Base-by-base conservation (phyloP, 2,113 vertebrate genomes). In the Strix aluco region DNA sequence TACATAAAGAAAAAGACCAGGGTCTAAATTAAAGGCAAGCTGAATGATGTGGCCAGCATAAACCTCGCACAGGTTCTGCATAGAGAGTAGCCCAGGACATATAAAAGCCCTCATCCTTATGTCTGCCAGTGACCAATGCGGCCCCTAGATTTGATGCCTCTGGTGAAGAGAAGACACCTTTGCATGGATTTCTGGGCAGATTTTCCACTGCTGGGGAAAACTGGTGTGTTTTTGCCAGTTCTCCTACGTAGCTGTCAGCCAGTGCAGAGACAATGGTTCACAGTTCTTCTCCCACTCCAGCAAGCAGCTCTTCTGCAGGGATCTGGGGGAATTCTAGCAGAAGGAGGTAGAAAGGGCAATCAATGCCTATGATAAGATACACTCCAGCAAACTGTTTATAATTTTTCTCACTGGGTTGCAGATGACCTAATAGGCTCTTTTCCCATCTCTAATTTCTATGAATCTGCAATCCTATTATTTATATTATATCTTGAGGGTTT, bases 381-480 rank as follows among this genome's bases (percentile, higher is more conserved):
- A 90, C 90, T 93, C 79, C 75, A 96, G 75, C 34, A 96, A 95
- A 78, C 82, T 73, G 79, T 66, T 95, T 66, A 78, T 84, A 86
- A 86, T 95, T 95, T 91, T 83, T 89, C 93, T 96, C 92, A 61
- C 80, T 87, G 38, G 90, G 81, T 54, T 80, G 47, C 80, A 87
- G 87, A 81, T 96, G 92, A 96, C 93, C 92, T 97, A 95, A 96
- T 95, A 94, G 91, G 93, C 91, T 95, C 75, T 97, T 94, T 92
- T 94, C 93, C 84, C 89, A 88, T 94, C 94, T 97, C 78, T 94
- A 94, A 96, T 97, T 97, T 97, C 97, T 96, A 91, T 83, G 95
- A 96, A 93, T 96, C 79, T 96, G 74, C 93, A 96, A 83, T 97
- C 84, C 81, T 95, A 81, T 95, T 97, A 97, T 96, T 97, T 96